Conservation (phyloP, 1,140 invertebrate genomes). For the Drosophila ohnishii region DNA sequence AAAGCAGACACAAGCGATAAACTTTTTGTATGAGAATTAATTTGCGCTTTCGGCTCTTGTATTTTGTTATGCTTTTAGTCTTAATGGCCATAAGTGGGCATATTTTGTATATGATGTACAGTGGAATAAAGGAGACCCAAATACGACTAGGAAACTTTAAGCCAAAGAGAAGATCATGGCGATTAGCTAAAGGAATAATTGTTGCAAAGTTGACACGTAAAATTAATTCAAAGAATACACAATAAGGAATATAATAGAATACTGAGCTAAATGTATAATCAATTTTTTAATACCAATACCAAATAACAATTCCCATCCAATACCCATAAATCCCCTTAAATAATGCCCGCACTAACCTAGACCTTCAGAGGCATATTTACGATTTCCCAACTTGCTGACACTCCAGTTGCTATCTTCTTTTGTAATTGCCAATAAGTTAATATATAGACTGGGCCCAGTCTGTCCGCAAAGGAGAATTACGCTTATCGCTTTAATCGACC, state of each 20-base stretch:
- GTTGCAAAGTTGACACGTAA: too few relatives aligned
- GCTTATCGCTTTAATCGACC: slow-evolving; percentile 68
- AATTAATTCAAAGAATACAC: too few relatives aligned
- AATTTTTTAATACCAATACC: background rate
- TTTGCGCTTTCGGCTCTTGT: slow-evolving; percentile 69
- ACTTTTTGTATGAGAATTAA: slow-evolving; percentile 80
- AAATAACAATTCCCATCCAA: slow-evolving; percentile 12
- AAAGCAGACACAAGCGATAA: slow-evolving; percentile 43
- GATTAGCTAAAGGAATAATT: background rate
- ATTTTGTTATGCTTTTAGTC: slow-evolving; percentile 69
- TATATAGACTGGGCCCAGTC: slow-evolving; percentile 50
- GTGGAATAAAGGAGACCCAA: background rate
- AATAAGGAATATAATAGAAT: background rate
- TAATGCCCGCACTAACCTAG: slow-evolving; percentile 42
- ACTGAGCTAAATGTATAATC: background rate
- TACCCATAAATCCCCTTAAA: slow-evolving; percentile 31
- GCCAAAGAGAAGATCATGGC: background rate
- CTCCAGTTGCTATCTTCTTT: slow-evolving; percentile 43
- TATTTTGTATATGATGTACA: slow-evolving; percentile 47
- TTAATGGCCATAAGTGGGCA: slow-evolving; percentile 75
- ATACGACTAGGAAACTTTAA: slow-evolving; percentile 16
- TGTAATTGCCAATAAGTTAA: slow-evolving; percentile 67
- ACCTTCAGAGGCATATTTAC: slow-evolving; percentile 14
- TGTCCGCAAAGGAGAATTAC: slow-evolving; percentile 45
- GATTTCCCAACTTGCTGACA: slow-evolving; percentile 38